Conservation (phyloP, 2,888 invertebrate species). For the Dryococelus australis region DNA sequence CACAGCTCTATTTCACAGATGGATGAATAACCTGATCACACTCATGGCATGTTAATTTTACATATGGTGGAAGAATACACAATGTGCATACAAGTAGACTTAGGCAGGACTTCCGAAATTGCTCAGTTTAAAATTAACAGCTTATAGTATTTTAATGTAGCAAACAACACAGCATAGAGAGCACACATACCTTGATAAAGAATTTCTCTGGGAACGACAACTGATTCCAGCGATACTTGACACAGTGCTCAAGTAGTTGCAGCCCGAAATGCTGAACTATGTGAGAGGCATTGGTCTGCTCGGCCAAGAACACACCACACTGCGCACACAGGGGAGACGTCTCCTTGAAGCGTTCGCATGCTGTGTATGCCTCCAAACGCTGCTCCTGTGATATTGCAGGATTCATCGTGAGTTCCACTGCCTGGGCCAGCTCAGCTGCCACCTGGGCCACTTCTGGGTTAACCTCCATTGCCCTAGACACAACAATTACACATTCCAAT, state of each 20-base stretch:
- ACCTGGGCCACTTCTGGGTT: conserved; percentile 51
- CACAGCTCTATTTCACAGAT: too few relatives aligned
- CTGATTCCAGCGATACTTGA: conserved; percentile 92
- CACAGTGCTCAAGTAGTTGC: conserved; percentile 91
- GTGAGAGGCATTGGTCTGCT: conserved; percentile 75
- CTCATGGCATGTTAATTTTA: too few relatives aligned
- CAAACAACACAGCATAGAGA: conserved; percentile 20
- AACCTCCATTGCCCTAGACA: conserved; percentile 28
- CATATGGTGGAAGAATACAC: too few relatives aligned
- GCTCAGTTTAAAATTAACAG: too few relatives aligned
- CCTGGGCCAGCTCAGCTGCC: conserved; percentile 80
- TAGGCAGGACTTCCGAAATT: too few relatives aligned
- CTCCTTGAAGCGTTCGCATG: conserved; percentile 73
- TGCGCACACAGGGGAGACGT: conserved; percentile 88
- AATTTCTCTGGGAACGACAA: conserved; percentile 87
- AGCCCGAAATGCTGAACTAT: conserved; percentile 90
- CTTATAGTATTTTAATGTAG: conserved; percentile 24
- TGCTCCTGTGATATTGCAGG: conserved; percentile 78
- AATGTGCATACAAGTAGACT: too few relatives aligned
- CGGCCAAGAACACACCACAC: conserved; percentile 82
- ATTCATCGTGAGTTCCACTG: conserved; percentile 84
- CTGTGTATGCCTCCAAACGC: conserved; percentile 76
- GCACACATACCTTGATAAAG: conserved; percentile 74
- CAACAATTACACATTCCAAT: background rate
- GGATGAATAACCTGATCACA: too few relatives aligned